A percentile compares a stretch with the other conserved stretches of the same genome.
Evolutionary conservation across 2,113 vertebrate species (phyloP).

Genomic region (Hippotragus niger): DNA sequence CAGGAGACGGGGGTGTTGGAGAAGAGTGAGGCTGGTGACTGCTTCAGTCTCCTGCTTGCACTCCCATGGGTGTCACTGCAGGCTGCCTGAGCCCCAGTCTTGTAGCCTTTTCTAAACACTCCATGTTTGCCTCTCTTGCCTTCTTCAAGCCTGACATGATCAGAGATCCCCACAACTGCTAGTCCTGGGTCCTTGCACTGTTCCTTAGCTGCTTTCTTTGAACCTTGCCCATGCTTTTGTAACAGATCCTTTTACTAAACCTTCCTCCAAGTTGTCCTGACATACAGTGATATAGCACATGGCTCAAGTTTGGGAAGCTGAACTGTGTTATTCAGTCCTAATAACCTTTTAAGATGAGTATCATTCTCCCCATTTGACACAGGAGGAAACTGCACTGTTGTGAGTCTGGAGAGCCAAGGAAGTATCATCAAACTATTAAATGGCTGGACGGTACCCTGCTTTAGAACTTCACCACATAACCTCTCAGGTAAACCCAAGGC

Average conservation of each 20-base stretch:
- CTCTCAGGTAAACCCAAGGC: not conserved
- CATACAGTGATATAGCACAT: not conserved
- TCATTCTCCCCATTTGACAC: constrained; percentile 29
- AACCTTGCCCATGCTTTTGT: not conserved
- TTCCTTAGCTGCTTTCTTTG: constrained; percentile 22
- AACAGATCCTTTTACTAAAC: constrained; percentile 30
- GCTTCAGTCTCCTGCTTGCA: not conserved
- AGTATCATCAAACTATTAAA: not conserved
- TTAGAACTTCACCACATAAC: not conserved
- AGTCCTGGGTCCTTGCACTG: not conserved
- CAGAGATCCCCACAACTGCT: not conserved
- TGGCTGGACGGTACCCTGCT: not conserved
- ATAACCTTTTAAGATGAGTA: constrained; percentile 42
- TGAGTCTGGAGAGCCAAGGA: not conserved
- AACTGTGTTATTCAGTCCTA: constrained; percentile 26
- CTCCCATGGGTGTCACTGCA: not conserved
- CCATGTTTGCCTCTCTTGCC: not conserved
- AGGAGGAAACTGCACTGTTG: not conserved
- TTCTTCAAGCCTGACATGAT: not conserved
- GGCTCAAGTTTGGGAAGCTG: constrained; percentile 30
- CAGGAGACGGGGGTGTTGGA: not conserved
- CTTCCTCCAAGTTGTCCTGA: constrained; percentile 9
- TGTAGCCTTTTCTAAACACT: not conserved
- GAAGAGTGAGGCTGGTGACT: not conserved
- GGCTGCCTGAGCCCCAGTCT: not conserved